phyloP scores from a whole-genome alignment of 1,140 invertebrate genomes.

The Asbolus verrucosus region DNA sequence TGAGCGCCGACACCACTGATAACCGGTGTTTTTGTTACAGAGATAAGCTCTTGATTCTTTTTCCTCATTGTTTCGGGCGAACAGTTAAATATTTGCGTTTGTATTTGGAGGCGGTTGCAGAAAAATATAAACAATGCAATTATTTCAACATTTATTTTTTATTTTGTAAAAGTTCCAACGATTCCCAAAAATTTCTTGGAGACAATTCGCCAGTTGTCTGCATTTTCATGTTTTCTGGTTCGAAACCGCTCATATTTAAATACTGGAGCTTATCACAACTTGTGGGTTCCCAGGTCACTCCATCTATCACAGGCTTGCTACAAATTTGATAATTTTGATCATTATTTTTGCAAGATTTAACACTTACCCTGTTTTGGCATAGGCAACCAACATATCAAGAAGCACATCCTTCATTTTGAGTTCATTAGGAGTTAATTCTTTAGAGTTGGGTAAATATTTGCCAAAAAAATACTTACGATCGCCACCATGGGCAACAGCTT shows the following conservation, averaged over 20 bases:
- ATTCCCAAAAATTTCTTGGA: not conserved
- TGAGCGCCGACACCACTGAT: no score
- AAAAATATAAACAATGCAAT: no score
- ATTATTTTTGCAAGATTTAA: not conserved
- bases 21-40: no score
- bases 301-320: not conserved
- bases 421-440: not conserved
- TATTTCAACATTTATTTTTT: no score
- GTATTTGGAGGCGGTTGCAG: no score
- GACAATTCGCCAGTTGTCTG: not conserved
- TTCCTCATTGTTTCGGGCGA: no score
- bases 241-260: not conserved
- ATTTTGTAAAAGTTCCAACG: not conserved
- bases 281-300: not conserved
- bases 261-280: not conserved
- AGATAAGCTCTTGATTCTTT: no score
- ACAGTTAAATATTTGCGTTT: no score
- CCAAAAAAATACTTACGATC: not conserved
- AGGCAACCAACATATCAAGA: not conserved
- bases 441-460: not conserved
- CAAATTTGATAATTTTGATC: not conserved
- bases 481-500: not conserved
- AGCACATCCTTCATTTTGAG: not conserved
- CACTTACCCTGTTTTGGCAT: no score
- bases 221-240: not conserved